Percentiles rank a stretch among this genome's conserved stretches.
phyloP scores from a whole-genome alignment of 2,888 invertebrate species.

The Eupithecia pulchellata region DNA sequence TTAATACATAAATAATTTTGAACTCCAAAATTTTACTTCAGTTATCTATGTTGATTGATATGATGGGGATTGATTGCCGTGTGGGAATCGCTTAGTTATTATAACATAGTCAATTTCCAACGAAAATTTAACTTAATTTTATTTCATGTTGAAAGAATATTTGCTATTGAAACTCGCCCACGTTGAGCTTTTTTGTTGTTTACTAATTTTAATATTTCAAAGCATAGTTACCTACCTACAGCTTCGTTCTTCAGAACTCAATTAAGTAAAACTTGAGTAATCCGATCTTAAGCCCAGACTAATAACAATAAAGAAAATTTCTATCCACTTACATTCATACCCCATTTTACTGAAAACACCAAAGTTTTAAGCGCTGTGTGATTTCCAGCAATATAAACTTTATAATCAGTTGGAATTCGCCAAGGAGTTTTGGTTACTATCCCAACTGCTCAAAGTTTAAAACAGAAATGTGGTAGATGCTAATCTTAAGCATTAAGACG shows the following conservation, averaged over 20 bases:
- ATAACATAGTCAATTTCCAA: no score
- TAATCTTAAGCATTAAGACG: constrained; percentile 22
- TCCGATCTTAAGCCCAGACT: constrained; percentile 15
- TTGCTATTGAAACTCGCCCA: neutral
- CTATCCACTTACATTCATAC: constrained; percentile 39
- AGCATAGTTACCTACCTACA: neutral
- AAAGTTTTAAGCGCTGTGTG: constrained; percentile 40
- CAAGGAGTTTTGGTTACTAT: constrained; percentile 16
- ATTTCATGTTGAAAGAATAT: no score
- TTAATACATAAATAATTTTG: no score
- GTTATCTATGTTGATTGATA: no score
- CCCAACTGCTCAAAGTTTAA: constrained; percentile 11
- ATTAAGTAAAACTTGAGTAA: constrained; percentile 11
- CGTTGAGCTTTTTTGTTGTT: neutral
- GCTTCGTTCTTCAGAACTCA: neutral
- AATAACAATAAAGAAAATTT: constrained; percentile 36
- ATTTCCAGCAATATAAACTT: constrained; percentile 41
- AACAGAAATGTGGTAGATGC: constrained; percentile 9
- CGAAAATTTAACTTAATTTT: no score
- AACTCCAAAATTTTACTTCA: no score
- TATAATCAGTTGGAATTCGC: constrained; percentile 30
- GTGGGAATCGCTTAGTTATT: no score
- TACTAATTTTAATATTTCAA: neutral
- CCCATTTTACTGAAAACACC: constrained; percentile 36
- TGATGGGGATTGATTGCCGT: no score